A percentile compares a stretch with the other conserved stretches of the same genome.
Conservation (phyloP, 2,113 vertebrate genomes). For the Cyanistes caeruleus region DNA sequence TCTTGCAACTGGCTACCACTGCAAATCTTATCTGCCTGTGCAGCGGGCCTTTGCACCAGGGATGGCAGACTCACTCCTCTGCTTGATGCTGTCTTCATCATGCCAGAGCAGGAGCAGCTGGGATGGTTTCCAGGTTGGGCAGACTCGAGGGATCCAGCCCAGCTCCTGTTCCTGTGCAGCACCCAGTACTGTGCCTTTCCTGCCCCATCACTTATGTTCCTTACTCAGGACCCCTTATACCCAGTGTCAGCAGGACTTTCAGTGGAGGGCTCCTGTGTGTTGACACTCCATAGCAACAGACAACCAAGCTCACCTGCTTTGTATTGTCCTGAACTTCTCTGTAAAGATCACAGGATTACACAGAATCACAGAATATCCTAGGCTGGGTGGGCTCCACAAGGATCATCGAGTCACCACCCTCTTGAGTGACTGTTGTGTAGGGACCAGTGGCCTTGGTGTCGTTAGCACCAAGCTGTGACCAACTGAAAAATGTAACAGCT, state of each 20-base stretch:
- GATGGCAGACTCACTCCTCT: neutral
- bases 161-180: neutral
- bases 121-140: neutral
- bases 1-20: neutral
- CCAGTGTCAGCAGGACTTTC: neutral
- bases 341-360: neutral
- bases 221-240: neutral
- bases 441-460: constrained; percentile 40
- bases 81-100: neutral
- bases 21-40: neutral
- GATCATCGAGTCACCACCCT: neutral
- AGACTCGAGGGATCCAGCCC: neutral
- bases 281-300: neutral
- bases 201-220: neutral
- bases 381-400: neutral
- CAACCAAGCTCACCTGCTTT: neutral
- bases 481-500: neutral
- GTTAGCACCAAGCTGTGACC: neutral
- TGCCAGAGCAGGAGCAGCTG: neutral
- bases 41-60: neutral
- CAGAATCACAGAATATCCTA: neutral
- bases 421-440: neutral
- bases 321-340: neutral
- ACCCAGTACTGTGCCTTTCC: neutral
- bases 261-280: neutral